Base-by-base conservation (phyloP, 2,888 invertebrate genomes). In the Nephrocerus scutellatus region DNA sequence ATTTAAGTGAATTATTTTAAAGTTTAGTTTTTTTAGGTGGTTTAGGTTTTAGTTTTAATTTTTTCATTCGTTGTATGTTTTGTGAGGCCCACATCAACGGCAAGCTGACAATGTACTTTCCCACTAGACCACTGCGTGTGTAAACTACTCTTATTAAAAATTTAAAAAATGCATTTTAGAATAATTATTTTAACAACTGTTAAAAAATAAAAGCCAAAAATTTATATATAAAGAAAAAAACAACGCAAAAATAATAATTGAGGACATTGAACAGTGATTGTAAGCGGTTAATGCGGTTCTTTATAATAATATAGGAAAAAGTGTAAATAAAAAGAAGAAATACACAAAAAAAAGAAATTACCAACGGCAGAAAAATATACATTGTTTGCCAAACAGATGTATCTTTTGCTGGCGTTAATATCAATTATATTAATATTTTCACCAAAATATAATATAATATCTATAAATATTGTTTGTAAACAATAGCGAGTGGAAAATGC, bases 11-110 rank as follows among this genome's bases (percentile, higher is more conserved):
- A n/a, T 16, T 22, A 22, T 22, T n/a, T n/a, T 29, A 25, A 2
- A 10, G 10, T n/a, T 10, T 18, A 35, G 30, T 22, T 33, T 30
- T 30, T 19, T 10, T 6, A 30, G 23, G 12, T 30, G n/a, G 24
- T 29, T 32, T 36, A 31, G 36, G 36, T 39, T 44, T 24, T 43
- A 38, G 23, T 33, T 25, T 38, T 37, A 22, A 18, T 22, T 22
- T 31, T 28, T 36, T 35, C 33, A 31, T 40, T 44, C 22, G 39
- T 39, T 46, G 42, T 44, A 42, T 45, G 43, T 48, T 41, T 48
- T 54, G 65, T 66, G 59, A 65, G 76, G 75, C 74, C 75, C 72
- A 77, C 77, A 77, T 75, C 75, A 77, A 77, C 77, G 77, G 77
- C 76, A 74, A 75, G 74, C 76, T 76, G 77, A 72, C 73, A 63